Conservation (phyloP, 2,113 vertebrate species). For the Irena cyanogastra region DNA sequence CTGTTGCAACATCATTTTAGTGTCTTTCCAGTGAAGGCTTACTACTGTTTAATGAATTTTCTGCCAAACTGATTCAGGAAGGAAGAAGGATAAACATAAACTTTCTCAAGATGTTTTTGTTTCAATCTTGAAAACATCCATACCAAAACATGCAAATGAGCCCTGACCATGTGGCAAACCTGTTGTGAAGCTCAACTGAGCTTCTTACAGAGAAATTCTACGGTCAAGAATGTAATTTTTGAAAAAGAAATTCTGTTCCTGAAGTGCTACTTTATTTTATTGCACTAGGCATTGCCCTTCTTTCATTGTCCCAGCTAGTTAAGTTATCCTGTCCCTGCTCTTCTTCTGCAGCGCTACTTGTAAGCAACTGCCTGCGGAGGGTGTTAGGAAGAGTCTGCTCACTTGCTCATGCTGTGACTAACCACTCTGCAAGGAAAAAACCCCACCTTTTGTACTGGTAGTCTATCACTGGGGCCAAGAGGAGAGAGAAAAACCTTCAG, state of each 20-base stretch:
- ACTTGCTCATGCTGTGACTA: neutral
- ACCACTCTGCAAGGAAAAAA: neutral
- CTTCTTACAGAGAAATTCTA: neutral
- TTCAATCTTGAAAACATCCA: neutral
- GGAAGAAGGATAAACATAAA: neutral
- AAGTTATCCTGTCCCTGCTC: neutral
- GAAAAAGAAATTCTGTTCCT: neutral
- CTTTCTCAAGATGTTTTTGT: neutral
- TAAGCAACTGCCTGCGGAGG: fast-evolving
- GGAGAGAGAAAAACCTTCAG: neutral
- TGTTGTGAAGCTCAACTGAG: neutral
- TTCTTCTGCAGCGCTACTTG: neutral
- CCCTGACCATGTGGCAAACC: neutral
- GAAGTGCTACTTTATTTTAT: neutral
- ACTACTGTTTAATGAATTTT: neutral
- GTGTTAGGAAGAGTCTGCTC: neutral
- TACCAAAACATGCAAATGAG: neutral
- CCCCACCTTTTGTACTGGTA: neutral
- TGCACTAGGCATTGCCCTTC: neutral
- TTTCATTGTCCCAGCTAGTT: neutral
- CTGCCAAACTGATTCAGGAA: neutral
- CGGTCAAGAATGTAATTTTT: neutral
- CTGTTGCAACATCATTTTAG: neutral
- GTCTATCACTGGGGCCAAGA: neutral
- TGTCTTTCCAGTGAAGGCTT: neutral